phyloP scores from a whole-genome alignment of 2,888 invertebrate genomes.

The Lochmaea crataegi region DNA sequence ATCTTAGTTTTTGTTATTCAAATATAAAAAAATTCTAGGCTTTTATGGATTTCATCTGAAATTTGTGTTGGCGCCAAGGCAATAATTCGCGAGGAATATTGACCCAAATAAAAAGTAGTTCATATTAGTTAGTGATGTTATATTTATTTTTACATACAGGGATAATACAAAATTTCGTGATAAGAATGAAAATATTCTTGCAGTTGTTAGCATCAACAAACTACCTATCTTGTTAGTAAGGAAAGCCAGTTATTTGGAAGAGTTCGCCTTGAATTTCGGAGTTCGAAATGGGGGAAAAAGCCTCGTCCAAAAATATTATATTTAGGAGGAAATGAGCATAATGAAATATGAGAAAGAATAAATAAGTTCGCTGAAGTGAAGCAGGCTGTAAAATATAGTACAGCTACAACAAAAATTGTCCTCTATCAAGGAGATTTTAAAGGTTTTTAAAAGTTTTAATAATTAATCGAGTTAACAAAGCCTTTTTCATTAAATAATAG shows the following conservation, averaged over 20 bases:
- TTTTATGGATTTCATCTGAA: background rate
- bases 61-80: constrained; percentile 2
- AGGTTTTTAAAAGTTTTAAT: background rate
- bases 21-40: background rate
- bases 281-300: background rate
- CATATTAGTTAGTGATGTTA: background rate
- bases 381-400: background rate
- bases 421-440: background rate
- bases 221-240: background rate
- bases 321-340: background rate
- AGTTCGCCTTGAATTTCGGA: background rate
- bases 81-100: background rate
- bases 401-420: background rate
- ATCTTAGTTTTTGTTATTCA: background rate
- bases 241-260: background rate
- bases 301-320: background rate
- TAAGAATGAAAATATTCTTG: background rate
- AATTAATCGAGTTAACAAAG: background rate
- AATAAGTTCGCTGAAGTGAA: background rate
- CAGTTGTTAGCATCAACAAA: background rate
- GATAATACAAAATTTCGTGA: background rate
- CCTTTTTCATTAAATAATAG: too few relatives aligned
- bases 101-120: background rate
- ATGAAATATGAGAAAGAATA: background rate
- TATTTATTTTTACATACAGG: background rate